Evolutionary conservation across 2,113 vertebrate genomes (phyloP), one percentile per base, ranked within the genome.

Genomic region (Reinhardtius hippoglossoides): DNA sequence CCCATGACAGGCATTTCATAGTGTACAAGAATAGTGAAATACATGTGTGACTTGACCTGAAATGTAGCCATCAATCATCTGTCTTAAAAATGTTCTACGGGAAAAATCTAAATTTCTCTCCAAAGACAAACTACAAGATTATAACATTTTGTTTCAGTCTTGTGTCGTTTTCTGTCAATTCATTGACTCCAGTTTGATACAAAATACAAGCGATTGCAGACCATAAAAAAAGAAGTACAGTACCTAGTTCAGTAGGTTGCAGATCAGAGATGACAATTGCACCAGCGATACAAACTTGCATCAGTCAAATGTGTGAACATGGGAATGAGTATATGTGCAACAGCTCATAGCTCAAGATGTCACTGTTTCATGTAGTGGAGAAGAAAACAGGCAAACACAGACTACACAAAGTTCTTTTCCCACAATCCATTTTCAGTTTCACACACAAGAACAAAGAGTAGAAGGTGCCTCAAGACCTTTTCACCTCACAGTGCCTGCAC

Each of bases 351-450:
- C n/a, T 21, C 13, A 68, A 16, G 26, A 24, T 48, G 24, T 42
- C 7, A 54, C 50, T n/a, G 20, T 54, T 54, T 54, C 8, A n/a
- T 54, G 5, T 52, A 26, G 23, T 26, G 9, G 13, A 54, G 52
- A 54, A 54, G 2, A 73, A 72, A 5, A 13, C 14, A 70, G 52
- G 60, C n/a, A 4, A 16, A 67, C n/a, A 4, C 16, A 67, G 42
- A 48, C 56, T 64, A 65, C 48, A 66, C 81, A 80, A 63, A 2
- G 15, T 76, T 78, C 3, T 42, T 52, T 63, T 58, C 64, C 82
- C 85, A 70, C 83, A 88, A 81, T 62, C 23, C 44, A 5, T 79
- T 83, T 83, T 90, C 83, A 80, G 76, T 90, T 91, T 88, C 87
- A 89, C 70, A 87, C 54, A 74, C 63, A 62, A 2, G 14, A 52